These are phyloP conservation scores for Cryptotermes secundus DNA, from an alignment of 1,140 invertebrate genomes.

Conservation along the genomic window DNA sequence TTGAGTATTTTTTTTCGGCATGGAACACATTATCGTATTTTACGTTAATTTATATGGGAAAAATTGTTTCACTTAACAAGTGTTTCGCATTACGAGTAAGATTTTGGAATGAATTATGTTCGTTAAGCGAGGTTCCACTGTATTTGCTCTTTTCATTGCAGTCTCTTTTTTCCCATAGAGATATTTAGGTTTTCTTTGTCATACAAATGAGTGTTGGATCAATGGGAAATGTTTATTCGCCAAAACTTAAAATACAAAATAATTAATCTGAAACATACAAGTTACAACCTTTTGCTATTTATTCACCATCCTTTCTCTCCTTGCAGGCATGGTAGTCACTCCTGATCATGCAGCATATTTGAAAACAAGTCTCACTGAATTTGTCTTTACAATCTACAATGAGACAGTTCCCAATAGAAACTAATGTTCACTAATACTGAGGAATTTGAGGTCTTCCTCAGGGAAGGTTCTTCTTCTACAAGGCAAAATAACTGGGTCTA, in stretches of 20 bases:
- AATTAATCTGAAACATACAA: slow-evolving; percentile 2
- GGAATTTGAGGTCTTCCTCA: not conserved
- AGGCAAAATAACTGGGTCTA: not conserved
- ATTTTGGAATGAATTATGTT: too few species aligned
- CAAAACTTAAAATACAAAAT: slow-evolving; percentile 18
- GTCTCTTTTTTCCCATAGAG: not conserved
- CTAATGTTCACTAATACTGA: slow-evolving; percentile 5
- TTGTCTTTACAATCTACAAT: not conserved
- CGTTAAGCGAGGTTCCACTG: too few species aligned
- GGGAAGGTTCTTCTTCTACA: not conserved
- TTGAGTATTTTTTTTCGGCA: too few species aligned
- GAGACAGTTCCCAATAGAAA: slow-evolving; percentile 3
- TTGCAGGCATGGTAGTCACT: not conserved
- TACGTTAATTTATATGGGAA: too few species aligned
- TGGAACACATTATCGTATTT: too few species aligned
- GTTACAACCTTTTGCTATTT: not conserved
- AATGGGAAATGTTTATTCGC: not conserved
- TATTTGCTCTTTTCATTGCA: too few species aligned
- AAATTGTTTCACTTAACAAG: too few species aligned
- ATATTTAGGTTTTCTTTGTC: not conserved
- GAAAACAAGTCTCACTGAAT: not conserved
- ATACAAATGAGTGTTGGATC: not conserved
- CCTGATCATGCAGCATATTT: not conserved
- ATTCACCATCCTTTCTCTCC: not conserved
- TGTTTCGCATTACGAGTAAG: too few species aligned